Conservation (phyloP, 2,888 invertebrate species). For the Crepidodera aurea region DNA sequence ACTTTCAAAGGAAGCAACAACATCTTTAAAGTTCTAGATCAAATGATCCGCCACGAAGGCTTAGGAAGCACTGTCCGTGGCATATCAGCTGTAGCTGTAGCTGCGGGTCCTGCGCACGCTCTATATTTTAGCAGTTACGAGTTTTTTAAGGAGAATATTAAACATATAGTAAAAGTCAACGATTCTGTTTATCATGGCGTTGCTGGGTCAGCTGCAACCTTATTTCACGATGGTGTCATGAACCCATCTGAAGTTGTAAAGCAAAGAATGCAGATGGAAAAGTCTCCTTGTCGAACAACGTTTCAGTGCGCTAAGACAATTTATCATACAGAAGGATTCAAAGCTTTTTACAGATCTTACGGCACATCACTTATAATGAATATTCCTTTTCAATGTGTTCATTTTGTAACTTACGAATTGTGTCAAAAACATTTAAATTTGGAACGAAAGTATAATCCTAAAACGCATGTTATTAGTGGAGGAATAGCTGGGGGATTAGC, state of each 20-base stretch:
- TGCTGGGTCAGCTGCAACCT: constrained; percentile 1
- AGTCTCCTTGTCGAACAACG: background rate
- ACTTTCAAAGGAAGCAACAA: constrained; percentile 4
- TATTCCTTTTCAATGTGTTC: constrained; percentile 9
- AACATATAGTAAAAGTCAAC: background rate
- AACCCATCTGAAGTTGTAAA: constrained; percentile 5
- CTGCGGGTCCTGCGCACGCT: constrained; percentile 8
- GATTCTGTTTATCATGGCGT: constrained; percentile 1
- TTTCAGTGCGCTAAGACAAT: background rate
- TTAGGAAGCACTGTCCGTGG: background rate
- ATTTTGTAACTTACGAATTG: constrained; percentile 8
- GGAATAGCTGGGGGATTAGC: constrained; percentile 10
- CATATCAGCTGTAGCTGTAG: background rate
- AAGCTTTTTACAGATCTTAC: constrained; percentile 10
- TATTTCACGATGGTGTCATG: constrained; percentile 9
- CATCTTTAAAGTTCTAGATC: background rate
- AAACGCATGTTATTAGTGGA: constrained; percentile 1
- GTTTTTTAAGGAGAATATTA: background rate
- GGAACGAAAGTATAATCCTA: constrained; percentile 7
- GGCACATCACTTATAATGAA: constrained; percentile 6
- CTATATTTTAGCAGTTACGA: constrained; percentile 7
- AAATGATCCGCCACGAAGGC: constrained; percentile 4
- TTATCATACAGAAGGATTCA: constrained; percentile 1
- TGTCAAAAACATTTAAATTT: constrained; percentile 1
- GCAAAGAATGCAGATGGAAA: constrained; percentile 10